These are phyloP conservation scores for Doryteuthis pealeii DNA, from an alignment of 1,140 invertebrate genomes.

Conservation along the genomic window DNA sequence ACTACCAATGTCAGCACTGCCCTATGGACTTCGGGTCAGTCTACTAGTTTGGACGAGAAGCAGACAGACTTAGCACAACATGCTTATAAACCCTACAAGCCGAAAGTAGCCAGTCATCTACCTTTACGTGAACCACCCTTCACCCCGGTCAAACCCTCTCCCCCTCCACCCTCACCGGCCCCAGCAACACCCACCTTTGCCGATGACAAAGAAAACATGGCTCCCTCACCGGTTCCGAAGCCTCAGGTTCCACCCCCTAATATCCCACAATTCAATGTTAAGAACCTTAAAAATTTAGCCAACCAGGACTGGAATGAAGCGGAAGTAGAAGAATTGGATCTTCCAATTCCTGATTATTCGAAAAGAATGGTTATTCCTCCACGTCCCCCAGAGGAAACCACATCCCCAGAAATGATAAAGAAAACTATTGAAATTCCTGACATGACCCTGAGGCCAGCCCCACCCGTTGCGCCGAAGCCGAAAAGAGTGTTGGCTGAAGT, in stretches of 20 bases:
- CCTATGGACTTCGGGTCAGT: too few relatives aligned
- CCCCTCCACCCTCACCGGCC: background rate
- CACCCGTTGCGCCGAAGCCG: background rate
- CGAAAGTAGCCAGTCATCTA: background rate
- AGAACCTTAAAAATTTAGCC: background rate
- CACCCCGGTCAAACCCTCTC: background rate
- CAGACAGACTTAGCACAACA: background rate
- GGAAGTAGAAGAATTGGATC: background rate
- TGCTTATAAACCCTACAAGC: background rate
- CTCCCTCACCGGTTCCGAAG: background rate
- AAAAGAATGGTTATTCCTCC: background rate
- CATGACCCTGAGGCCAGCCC: background rate
- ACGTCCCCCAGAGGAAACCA: too few relatives aligned
- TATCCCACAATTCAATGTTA: background rate
- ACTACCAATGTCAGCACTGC: too few relatives aligned
- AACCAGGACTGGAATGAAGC: background rate
- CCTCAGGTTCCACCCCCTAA: background rate
- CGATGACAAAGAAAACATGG: background rate
- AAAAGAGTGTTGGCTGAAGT: background rate
- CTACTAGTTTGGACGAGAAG: too few relatives aligned
- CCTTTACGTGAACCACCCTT: background rate
- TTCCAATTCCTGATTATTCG: background rate
- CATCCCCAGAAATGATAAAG: background rate
- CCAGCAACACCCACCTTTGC: too few relatives aligned
- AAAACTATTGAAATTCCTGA: constrained; percentile 3